phyloP scores from a whole-genome alignment of 2,888 invertebrate species.

The Incurvaria masculella region DNA sequence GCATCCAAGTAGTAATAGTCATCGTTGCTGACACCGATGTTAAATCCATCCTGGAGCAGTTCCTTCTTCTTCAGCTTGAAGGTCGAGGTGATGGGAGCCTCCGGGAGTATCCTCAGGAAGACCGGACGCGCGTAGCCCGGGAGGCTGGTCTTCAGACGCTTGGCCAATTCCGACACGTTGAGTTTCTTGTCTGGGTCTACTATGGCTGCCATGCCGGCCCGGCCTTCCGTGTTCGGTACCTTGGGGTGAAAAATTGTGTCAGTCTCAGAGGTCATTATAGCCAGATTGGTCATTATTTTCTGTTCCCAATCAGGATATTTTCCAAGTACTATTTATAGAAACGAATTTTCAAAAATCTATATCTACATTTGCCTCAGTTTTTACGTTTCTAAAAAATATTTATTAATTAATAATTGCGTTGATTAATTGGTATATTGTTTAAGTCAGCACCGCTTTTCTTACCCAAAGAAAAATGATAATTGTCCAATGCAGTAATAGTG shows the following conservation, averaged over 20 bases:
- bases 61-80: conserved; percentile 93
- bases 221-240: conserved; percentile 78
- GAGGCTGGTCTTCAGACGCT: conserved; percentile 52
- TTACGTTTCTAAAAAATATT: no score
- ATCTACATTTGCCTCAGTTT: neutral
- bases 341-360: neutral
- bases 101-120: conserved; percentile 74
- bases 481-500: no score
- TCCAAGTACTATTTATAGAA: neutral
- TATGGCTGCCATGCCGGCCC: conserved; percentile 93
- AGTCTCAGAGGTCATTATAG: no score
- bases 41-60: conserved; percentile 76
- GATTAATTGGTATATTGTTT: no score
- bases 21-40: conserved; percentile 62
- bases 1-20: conserved; percentile 64
- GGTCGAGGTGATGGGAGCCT: conserved; percentile 80
- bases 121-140: conserved; percentile 85
- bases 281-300: no score
- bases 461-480: no score
- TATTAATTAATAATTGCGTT: no score
- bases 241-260: conserved; percentile 30
- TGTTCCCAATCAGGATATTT: no score
- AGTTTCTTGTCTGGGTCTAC: conserved; percentile 68
- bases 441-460: no score
- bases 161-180: conserved; percentile 51